phyloP scores from a whole-genome alignment of 2,113 vertebrate genomes.

The Oryzias woworae region DNA sequence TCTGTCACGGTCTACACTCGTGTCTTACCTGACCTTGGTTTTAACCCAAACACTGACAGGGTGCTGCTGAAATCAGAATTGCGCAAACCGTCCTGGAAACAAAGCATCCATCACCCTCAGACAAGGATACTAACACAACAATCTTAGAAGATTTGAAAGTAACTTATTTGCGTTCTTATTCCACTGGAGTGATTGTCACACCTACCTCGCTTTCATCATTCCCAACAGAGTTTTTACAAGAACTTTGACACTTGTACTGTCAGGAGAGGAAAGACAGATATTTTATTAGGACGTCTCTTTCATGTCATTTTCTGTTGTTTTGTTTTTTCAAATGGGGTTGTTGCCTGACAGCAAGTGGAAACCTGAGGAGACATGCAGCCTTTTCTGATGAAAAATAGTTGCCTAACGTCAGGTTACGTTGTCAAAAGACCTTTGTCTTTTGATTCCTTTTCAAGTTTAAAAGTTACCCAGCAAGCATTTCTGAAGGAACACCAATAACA shows the following conservation, averaged over 20 bases:
- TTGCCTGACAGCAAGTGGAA: not conserved
- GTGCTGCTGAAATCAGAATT: conserved; percentile 72
- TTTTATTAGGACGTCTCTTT: not conserved
- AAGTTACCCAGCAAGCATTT: too few relatives aligned
- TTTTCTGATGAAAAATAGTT: not conserved
- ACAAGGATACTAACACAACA: not conserved
- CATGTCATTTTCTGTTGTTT: not conserved
- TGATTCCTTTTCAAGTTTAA: too few relatives aligned
- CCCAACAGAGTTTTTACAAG: conserved; percentile 86
- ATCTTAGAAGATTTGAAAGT: not conserved
- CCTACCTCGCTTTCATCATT: conserved; percentile 90
- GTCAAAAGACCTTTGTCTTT: too few relatives aligned
- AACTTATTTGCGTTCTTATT: not conserved
- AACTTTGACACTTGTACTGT: conserved; percentile 81
- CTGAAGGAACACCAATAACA: too few relatives aligned
- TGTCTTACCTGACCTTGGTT: conserved; percentile 90
- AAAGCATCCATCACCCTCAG: not conserved
- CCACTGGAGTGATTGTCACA: not conserved
- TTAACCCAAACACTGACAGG: conserved; percentile 89
- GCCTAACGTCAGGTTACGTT: not conserved
- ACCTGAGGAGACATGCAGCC: not conserved
- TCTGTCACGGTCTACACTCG: not conserved
- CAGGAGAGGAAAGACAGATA: not conserved
- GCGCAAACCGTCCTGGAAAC: conserved; percentile 70
- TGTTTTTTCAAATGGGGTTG: not conserved